These are phyloP conservation scores for Lepilemur ruficaudatus DNA, from an alignment of 2,797 vertebrate species.

Conservation along the genomic window DNA sequence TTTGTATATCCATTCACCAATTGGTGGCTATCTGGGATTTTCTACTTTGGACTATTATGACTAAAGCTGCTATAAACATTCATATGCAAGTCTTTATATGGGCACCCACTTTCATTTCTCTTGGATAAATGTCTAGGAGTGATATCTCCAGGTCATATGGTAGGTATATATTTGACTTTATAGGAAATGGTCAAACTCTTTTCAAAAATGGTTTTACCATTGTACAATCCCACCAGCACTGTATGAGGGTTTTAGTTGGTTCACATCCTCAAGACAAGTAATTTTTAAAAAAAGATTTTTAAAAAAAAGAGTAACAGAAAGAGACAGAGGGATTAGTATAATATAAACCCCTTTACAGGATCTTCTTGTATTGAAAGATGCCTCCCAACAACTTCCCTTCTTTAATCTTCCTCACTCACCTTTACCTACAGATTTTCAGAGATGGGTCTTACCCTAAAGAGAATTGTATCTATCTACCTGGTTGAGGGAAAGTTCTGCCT, in stretches of 20 bases:
- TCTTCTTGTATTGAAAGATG: neutral
- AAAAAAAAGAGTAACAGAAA: neutral
- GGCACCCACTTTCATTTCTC: neutral
- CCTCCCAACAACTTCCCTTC: neutral
- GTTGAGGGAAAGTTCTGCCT: neutral
- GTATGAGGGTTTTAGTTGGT: neutral
- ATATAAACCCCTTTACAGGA: neutral
- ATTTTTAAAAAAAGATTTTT: neutral
- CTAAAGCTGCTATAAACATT: neutral
- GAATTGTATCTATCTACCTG: neutral
- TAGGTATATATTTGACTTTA: neutral
- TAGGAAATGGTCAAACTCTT: neutral
- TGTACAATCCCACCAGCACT: neutral
- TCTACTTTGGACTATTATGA: neutral
- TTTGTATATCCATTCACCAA: neutral
- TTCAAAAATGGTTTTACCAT: neutral
- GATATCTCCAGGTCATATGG: neutral
- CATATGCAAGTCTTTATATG: neutral
- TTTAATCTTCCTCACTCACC: neutral
- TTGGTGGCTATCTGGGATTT: neutral
- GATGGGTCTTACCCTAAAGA: neutral
- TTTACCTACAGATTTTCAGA: neutral
- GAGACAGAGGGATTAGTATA: neutral
- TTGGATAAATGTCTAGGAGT: neutral
- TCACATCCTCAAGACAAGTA: neutral